Evolutionary conservation across 2,797 vertebrate species (phyloP).

Genomic region (Potorous gilbertii): DNA sequence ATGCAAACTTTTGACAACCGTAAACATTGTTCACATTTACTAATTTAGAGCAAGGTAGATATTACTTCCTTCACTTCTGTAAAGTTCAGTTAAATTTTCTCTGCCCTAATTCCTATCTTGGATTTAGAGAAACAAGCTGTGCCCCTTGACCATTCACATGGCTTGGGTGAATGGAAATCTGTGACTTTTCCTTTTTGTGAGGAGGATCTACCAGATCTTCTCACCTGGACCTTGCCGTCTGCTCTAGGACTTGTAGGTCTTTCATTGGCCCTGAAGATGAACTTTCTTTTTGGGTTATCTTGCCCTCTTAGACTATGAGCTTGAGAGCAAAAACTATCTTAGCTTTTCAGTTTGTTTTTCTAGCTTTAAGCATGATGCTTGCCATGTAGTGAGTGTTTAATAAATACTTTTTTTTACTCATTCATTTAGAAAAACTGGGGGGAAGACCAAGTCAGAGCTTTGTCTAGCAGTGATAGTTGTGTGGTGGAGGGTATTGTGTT

Average conservation of each 20-base stretch:
- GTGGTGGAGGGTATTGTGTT: neutral
- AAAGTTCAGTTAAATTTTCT: neutral
- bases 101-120: neutral
- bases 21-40: neutral
- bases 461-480: neutral
- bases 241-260: neutral
- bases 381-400: neutral
- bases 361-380: neutral
- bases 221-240: neutral
- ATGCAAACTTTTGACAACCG: neutral
- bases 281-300: neutral
- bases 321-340: neutral
- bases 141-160: too few relatives aligned
- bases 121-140: neutral
- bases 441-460: neutral
- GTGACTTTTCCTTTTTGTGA: neutral
- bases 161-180: neutral
- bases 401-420: neutral
- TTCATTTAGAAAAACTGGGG: neutral
- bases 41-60: neutral
- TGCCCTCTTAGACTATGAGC: neutral
- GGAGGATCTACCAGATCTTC: neutral
- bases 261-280: neutral
- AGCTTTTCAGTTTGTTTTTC: neutral
- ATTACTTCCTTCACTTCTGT: neutral